Percentiles rank a stretch among this genome's conserved stretches.
Evolutionary conservation across 1,140 invertebrate genomes (phyloP).

Genomic region (Anastatus disparis): DNA sequence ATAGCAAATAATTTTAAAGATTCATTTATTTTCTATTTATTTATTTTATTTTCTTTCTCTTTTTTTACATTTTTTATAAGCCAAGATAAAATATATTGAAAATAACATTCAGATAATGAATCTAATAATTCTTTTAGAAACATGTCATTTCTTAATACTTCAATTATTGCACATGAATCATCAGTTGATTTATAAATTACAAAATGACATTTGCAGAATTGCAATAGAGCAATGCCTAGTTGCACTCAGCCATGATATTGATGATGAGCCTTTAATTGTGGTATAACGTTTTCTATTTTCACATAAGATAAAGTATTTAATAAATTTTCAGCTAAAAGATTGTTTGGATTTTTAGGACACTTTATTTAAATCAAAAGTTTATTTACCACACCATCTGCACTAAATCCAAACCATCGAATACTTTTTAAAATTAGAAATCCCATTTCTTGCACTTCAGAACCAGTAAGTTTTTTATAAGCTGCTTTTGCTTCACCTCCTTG

Average conservation of each 20-base stretch:
- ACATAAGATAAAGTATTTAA: neutral
- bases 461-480: too few species aligned
- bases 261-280: neutral
- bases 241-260: neutral
- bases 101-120: neutral
- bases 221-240: neutral
- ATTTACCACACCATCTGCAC: too few species aligned
- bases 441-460: neutral
- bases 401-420: too few species aligned
- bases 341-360: neutral
- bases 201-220: neutral
- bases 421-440: neutral
- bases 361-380: neutral
- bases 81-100: neutral
- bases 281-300: neutral
- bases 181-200: neutral
- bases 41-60: neutral
- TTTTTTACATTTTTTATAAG: neutral
- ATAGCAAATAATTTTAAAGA: neutral
- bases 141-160: neutral
- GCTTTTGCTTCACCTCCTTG: too few species aligned
- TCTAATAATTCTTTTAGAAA: neutral
- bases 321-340: neutral
- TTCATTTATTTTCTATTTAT: neutral
- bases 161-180: neutral